Evolutionary conservation across 2,888 invertebrate species (phyloP), one percentile per base, ranked within the genome.

Genomic region (Emesis furor): DNA sequence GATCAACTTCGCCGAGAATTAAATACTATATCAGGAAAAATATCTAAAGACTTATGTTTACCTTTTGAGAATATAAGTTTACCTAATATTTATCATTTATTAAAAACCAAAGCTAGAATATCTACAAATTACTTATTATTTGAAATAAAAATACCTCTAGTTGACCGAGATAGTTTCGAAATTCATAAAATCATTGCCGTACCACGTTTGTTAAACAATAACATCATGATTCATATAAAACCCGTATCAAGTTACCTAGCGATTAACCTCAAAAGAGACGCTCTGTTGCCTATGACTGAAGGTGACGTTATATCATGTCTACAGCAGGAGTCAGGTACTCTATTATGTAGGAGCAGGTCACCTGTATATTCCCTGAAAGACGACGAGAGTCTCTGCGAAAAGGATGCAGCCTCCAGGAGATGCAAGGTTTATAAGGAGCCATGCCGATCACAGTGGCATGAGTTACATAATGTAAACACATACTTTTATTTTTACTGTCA

Each of bases 201-300:
- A 51, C 69, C 76, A 68, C 76, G 39, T 24, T 71, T 39, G 37
- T 55, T 37, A 67, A 51, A 76, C 14, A 46, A 67, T 17, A 55
- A 24, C 24, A 24, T 59, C 32, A 76, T 68, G 55, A 39, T 77
- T 37, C 14, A 69, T 77, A 77, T 77, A 17, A 71, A 51, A 59
- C 77, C 77, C 77, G 46, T 72, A 72, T 77, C 77, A 42, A 77
- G 77, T 77, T 77, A 77, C 72, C 62, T 77, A 77, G 77, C 77
- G 39, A 32, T 71, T 37, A 72, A 71, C 71, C 35, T 77, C 35
- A 59, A 67, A 46, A 46, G 14, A 1, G 68, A 76, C 24, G 71
- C 69, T 76, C 39, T 76, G 59, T 71, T 71, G 71, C 68, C 71
- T 32, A 76, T 76, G 59, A 67, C 76, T n/a, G 59, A 76, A 76